Evolutionary conservation across 2,888 invertebrate species (phyloP).

Genomic region (Scotopteryx bipunctaria): DNA sequence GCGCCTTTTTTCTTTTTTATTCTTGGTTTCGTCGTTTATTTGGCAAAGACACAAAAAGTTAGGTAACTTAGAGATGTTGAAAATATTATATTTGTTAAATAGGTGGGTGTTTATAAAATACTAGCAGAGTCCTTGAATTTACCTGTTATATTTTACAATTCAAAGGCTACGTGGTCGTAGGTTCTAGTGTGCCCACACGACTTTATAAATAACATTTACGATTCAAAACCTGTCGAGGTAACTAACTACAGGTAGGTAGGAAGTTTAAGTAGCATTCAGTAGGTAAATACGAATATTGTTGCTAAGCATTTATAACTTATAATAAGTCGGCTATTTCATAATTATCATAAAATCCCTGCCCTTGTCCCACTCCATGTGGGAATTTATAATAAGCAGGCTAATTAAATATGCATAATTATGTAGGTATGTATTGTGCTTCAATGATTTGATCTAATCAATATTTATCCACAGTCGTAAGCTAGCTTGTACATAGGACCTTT

Average conservation of each 20-base stretch:
- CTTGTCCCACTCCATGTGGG: too few species aligned
- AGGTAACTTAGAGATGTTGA: not conserved
- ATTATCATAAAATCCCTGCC: too few species aligned
- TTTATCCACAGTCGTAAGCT: too few species aligned
- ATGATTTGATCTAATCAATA: too few species aligned
- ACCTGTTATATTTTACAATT: too few species aligned
- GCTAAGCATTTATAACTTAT: not conserved
- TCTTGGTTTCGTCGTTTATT: conserved; percentile 25
- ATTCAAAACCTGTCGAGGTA: conserved; percentile 40
- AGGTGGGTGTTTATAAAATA: too few species aligned
- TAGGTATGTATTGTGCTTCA: too few species aligned
- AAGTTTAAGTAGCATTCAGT: not conserved
- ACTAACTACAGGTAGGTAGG: conserved; percentile 24
- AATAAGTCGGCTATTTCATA: not conserved
- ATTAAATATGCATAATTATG: not conserved
- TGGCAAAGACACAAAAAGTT: conserved; percentile 17
- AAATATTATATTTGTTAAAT: not conserved
- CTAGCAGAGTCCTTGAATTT: too few species aligned
- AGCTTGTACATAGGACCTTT: too few species aligned
- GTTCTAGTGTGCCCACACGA: conserved; percentile 39
- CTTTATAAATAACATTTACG: conserved; percentile 36
- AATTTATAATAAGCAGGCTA: not conserved
- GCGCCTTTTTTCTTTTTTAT: conserved; percentile 45
- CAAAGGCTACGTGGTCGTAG: too few species aligned
- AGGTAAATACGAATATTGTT: not conserved